These are phyloP conservation scores for Gallinago paraguaiae DNA, from an alignment of 2,113 vertebrate species.

Conservation along the genomic window DNA sequence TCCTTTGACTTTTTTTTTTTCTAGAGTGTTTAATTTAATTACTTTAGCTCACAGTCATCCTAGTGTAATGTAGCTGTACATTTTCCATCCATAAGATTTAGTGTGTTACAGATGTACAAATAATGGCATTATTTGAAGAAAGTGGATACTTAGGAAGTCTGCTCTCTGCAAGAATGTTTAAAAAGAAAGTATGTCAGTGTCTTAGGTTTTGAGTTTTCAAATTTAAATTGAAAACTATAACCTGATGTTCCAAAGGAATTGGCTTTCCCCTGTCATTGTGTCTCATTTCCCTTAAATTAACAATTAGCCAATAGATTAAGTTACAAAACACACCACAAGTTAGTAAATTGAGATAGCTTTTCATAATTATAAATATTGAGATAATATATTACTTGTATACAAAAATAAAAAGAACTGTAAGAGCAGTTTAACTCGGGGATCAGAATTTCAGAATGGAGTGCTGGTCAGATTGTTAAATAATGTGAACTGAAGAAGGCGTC, in stretches of 20 bases:
- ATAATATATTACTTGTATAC: neutral
- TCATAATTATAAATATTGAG: neutral
- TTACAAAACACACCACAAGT: neutral
- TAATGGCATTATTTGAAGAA: neutral
- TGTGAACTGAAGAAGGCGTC: neutral
- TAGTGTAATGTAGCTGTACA: neutral
- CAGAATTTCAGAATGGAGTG: neutral
- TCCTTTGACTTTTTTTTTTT: neutral
- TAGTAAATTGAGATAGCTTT: neutral
- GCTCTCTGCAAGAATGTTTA: neutral
- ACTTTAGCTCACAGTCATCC: neutral
- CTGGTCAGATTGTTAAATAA: neutral
- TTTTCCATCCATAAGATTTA: neutral
- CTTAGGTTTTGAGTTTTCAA: neutral
- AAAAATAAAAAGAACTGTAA: neutral
- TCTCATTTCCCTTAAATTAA: neutral
- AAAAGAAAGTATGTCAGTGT: neutral
- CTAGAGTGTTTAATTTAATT: neutral
- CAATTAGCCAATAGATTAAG: neutral
- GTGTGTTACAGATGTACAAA: neutral
- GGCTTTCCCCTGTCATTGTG: neutral
- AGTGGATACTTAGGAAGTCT: neutral
- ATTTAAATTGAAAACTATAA: neutral
- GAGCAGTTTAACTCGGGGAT: neutral
- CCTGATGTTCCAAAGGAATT: neutral